Conservation (phyloP, 2,888 invertebrate genomes). For the Phyllotreta striolata region DNA sequence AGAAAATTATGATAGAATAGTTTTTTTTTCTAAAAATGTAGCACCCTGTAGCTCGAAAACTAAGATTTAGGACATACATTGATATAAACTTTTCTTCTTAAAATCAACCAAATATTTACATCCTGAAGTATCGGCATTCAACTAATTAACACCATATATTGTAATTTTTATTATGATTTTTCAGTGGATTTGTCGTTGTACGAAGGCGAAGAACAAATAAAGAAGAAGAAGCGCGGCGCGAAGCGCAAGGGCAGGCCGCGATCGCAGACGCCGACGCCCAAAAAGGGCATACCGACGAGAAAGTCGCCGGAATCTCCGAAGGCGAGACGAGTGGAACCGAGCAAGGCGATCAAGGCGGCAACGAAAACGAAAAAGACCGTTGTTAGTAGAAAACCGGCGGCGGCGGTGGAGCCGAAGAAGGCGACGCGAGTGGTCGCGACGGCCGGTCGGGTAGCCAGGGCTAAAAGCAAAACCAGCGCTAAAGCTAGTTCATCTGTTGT, state of each 20-base stretch:
- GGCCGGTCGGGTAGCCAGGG: conserved; percentile 52
- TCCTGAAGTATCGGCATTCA: no score
- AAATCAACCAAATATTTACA: no score
- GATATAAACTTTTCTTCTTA: no score
- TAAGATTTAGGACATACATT: no score
- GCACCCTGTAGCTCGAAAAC: no score
- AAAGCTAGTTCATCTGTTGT: conserved; percentile 56
- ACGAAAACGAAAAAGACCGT: conserved; percentile 30
- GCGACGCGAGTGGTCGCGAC: conserved; percentile 36
- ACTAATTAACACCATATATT: conserved; percentile 29
- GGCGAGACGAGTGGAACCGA: conserved; percentile 50
- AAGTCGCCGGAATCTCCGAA: conserved; percentile 52
- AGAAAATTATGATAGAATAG: no score
- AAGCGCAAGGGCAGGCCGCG: conserved; percentile 54
- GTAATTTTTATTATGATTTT: conserved; percentile 42
- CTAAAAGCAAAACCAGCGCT: conserved; percentile 53
- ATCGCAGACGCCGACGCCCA: conserved; percentile 33
- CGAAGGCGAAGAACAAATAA: conserved; percentile 82
- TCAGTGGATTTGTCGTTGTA: conserved; percentile 85
- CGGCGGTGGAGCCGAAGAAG: conserved; percentile 31
- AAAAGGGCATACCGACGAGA: conserved; percentile 38
- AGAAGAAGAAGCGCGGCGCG: conserved; percentile 56
- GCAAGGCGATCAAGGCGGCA: conserved; percentile 40
- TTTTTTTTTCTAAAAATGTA: no score
- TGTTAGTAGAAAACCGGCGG: conserved; percentile 28